Percentiles rank a stretch among this genome's conserved stretches.
phyloP scores from a whole-genome alignment of 2,888 invertebrate genomes.

The Dioctria rufipes region DNA sequence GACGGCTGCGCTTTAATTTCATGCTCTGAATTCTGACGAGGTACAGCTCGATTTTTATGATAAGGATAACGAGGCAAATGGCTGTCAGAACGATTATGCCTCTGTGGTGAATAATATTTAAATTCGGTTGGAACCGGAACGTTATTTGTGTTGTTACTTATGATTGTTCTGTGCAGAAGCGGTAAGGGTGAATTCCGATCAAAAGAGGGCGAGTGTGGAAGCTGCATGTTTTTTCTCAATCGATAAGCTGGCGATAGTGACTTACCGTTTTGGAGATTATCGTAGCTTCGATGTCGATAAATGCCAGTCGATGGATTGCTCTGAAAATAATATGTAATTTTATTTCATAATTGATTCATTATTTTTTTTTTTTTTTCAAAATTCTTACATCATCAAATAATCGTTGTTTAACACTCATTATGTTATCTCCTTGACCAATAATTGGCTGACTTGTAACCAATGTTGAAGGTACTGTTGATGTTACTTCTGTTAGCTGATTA shows the following conservation, averaged over 20 bases:
- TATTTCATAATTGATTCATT: background rate
- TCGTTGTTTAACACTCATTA: conserved; percentile 70
- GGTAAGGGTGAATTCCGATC: conserved; percentile 70
- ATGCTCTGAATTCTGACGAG: conserved; percentile 68
- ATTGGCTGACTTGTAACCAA: conserved; percentile 66
- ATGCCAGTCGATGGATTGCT: conserved; percentile 69
- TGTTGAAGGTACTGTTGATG: conserved; percentile 67
- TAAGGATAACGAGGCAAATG: conserved; percentile 69
- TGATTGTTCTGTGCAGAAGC: conserved; percentile 66
- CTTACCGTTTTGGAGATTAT: conserved; percentile 72
- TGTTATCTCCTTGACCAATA: conserved; percentile 72
- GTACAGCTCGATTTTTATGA: conserved; percentile 69
- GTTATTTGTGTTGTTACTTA: conserved; percentile 62
- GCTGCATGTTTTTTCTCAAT: conserved; percentile 66
- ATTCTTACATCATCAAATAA: conserved; percentile 69
- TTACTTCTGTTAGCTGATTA: conserved; percentile 69
- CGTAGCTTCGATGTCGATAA: conserved; percentile 70
- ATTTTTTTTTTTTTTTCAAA: background rate
- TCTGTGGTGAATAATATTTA: conserved; percentile 70
- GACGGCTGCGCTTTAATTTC: conserved; percentile 68
- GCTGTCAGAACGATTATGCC: conserved; percentile 63
- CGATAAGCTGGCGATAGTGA: conserved; percentile 69
- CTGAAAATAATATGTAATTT: background rate
- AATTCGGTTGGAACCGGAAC: conserved; percentile 70
- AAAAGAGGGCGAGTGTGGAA: conserved; percentile 70